Base-by-base conservation (phyloP, 2,888 invertebrate species). In the Drosophila flavopinicola region DNA sequence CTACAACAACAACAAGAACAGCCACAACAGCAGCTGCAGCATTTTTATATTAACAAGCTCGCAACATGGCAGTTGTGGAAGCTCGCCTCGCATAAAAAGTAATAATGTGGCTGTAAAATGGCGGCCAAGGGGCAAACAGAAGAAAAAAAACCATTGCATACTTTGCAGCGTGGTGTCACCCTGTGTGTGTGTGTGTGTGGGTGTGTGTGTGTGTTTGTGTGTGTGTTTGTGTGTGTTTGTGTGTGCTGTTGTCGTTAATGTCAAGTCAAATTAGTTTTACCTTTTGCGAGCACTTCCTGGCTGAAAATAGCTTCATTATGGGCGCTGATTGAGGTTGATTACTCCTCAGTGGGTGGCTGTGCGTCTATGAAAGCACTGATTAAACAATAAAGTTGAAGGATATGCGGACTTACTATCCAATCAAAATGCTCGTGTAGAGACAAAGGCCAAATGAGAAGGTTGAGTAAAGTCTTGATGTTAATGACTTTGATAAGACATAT, bases 31-130 rank as follows among this genome's bases (percentile, higher is more conserved):
- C 64, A 49, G 56, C 67, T 47, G 67, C 58, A 61, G 53, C 30
- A 64, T 74, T 82, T 86, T 77, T 68, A 58, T 86, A 86, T 85
- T 86, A 84, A 82, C 78, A 84, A 86, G 70, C 85, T 45, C 57
- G 49, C 58, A 77, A 71, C 80, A 77, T 69, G 84, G 72, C 72
- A 49, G 27, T n/a, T n/a, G n/a, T 39, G 42, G 42, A 24, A 52
- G 33, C 29, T 6, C 37, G 13, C 1, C 35, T 52, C 59, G 56
- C 70, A 75, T 82, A 72, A 80, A 84, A 83, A 66, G 69, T 68
- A 74, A 77, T 80, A 87, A 86, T 71, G 75, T 67, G 72, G 75
- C 71, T 59, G 59, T 85, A 65, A 68, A 77, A 59, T 63, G 63
- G 51, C 58, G 71, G 60, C 76, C 71, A 58, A 39, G 63, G 77